phyloP scores from a whole-genome alignment of 2,113 vertebrate genomes.

The Sceloporus tristichus region DNA sequence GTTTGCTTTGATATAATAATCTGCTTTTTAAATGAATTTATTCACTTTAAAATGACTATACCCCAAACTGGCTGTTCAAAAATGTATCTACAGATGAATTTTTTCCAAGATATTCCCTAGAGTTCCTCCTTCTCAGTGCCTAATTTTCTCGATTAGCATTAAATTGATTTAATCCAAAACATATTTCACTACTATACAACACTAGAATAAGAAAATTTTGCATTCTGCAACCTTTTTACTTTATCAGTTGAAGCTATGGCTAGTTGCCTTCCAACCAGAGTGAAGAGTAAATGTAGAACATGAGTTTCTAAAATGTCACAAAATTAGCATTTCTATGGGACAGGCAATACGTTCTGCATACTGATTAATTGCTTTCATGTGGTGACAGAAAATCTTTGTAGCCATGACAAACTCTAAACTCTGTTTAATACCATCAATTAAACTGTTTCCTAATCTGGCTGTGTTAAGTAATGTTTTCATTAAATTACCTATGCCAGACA shows the following conservation, averaged over 20 bases:
- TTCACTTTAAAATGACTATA: slow-evolving; percentile 23
- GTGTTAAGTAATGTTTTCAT: slow-evolving; percentile 45
- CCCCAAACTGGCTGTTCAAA: neutral
- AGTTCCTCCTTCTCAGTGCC: accelerated
- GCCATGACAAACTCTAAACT: slow-evolving; percentile 83
- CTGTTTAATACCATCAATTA: slow-evolving; percentile 79
- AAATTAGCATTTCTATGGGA: slow-evolving; percentile 91
- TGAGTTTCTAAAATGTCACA: slow-evolving; percentile 78
- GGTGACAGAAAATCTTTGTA: slow-evolving; percentile 88
- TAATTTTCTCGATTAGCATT: neutral
- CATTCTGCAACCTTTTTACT: slow-evolving; percentile 66
- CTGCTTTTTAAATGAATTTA: neutral
- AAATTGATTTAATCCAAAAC: neutral
- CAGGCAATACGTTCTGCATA: slow-evolving; percentile 85
- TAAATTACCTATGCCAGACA: slow-evolving; percentile 48
- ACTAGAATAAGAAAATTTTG: slow-evolving; percentile 52
- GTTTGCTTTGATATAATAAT: neutral
- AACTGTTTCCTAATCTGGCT: slow-evolving; percentile 76
- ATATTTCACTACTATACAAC: slow-evolving; percentile 38
- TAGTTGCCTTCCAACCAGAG: slow-evolving; percentile 79
- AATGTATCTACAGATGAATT: slow-evolving; percentile 14
- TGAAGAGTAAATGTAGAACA: slow-evolving; percentile 86
- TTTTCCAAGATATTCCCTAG: neutral
- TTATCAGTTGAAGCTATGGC: slow-evolving; percentile 58
- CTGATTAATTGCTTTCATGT: slow-evolving; percentile 87